These are phyloP conservation scores for Papilio aristodemus DNA, from an alignment of 1,140 invertebrate species.

Conservation along the genomic window DNA sequence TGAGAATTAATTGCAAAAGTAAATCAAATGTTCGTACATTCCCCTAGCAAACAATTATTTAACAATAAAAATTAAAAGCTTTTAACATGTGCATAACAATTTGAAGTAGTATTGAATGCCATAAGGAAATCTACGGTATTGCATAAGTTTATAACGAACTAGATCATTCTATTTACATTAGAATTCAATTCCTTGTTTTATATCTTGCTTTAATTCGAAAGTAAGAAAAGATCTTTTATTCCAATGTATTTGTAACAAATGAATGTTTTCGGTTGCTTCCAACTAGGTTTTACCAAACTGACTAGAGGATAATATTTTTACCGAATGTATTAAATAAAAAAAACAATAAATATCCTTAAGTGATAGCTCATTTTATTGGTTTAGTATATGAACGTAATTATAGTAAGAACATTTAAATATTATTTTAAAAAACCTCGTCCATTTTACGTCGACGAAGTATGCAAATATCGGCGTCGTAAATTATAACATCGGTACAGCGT, in stretches of 20 bases:
- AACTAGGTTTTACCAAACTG: too few species aligned
- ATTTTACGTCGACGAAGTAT: not conserved
- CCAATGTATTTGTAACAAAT: too few species aligned
- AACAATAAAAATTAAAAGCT: constrained; percentile 18
- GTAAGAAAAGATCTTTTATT: too few species aligned
- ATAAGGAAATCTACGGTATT: not conserved
- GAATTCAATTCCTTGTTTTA: constrained; percentile 7
- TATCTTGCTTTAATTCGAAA: constrained; percentile 2
- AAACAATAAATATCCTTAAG: too few species aligned
- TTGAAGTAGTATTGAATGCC: not conserved
- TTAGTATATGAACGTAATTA: too few species aligned
- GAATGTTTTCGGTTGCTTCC: too few species aligned
- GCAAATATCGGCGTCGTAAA: not conserved
- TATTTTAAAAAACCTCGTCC: not conserved
- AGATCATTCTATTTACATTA: not conserved
- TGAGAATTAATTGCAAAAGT: constrained; percentile 1
- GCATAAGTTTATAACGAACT: not conserved
- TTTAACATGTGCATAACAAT: constrained; percentile 21
- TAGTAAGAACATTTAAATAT: too few species aligned
- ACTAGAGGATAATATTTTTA: too few species aligned
- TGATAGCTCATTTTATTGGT: too few species aligned
- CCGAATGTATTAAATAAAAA: too few species aligned
- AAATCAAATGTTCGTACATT: constrained; percentile 7
- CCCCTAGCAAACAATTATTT: not conserved
- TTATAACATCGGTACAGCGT: not conserved